Base-by-base conservation (phyloP, 2,113 vertebrate genomes). In the Lepisosteus oculatus region DNA sequence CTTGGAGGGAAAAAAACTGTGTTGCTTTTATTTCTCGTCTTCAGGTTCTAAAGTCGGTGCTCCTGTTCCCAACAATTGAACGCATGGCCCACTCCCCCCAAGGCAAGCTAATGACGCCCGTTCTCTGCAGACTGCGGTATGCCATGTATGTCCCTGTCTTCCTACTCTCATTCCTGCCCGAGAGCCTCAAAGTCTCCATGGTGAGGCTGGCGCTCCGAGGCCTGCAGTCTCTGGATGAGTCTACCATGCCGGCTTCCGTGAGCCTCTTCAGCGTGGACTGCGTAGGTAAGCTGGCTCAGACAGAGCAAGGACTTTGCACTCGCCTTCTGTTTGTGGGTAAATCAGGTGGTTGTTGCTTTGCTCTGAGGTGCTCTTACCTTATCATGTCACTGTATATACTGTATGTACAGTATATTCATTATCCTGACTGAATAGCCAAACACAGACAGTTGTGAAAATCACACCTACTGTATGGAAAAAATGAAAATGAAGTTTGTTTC, bases 21-120 rank as follows among this genome's bases (percentile, higher is more conserved):
- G 56, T 74, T 47, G 17, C 51, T 0, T 7, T 1, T 73, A 15
- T 74, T 73, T 64, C 43, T 76, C 59, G 11, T 63, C 54, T 54
- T 17, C 79, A 99, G 97, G 85, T 98, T 43, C 57, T 95, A 41
- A 96, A 94, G 81, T 85, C 93, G 0, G 78, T 97, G 76, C 82
- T 98, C 90, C 90, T 98, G 42, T 99, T 98, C 74, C 97, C 97
- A 0, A 98, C 97, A 0, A 98, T 99, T 3, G 97, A 99, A 76
- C 94, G 94, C 14, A 94, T 99, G 87, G 91, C 95, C 2, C 85
- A 89, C 84, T 90, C 90, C 0, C 97, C 96, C 0, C 94, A 92
- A 8, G 97, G 97, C 9, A 93, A 89, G 82, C 75, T 95, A 12
- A 86, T 95, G 88, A 97, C 95, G 1, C 97, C 96, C 0, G 1